Percentiles rank a stretch among this genome's conserved stretches.
phyloP scores from a whole-genome alignment of 1,140 invertebrate species.

The Drosophila nigrodunni region DNA sequence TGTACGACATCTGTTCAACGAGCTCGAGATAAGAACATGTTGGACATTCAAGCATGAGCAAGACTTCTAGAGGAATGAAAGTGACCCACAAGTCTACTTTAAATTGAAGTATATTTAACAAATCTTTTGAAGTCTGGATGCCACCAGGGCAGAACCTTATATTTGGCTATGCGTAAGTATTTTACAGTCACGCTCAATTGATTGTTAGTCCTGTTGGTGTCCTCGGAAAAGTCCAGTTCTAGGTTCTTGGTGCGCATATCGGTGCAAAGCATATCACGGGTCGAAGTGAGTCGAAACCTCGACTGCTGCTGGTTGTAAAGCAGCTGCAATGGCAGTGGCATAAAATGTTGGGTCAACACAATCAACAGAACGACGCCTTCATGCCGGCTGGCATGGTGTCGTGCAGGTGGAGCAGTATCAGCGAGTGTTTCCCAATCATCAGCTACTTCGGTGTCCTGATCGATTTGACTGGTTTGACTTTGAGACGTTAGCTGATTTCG shows the following conservation, averaged over 20 bases:
- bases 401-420: neutral
- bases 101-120: conserved; percentile 58
- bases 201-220: conserved; percentile 27
- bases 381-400: conserved; percentile 15
- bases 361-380: conserved; percentile 65
- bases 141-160: conserved; percentile 77
- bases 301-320: conserved; percentile 54
- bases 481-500: conserved; percentile 29
- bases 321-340: conserved; percentile 59
- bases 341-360: conserved; percentile 57
- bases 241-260: conserved; percentile 75
- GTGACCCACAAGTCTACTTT: neutral
- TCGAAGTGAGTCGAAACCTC: conserved; percentile 48
- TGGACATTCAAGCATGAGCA: neutral
- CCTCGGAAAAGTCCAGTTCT: conserved; percentile 70
- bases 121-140: conserved; percentile 73
- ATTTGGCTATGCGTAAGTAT: conserved; percentile 62
- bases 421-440: conserved; percentile 59
- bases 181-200: conserved; percentile 59
- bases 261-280: conserved; percentile 64
- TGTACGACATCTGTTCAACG: conserved; percentile 34
- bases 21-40: conserved; percentile 15
- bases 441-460: conserved; percentile 22
- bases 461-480: neutral
- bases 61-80: neutral